A percentile compares a stretch with the other conserved stretches of the same genome.
These are phyloP conservation scores for Varroa destructor DNA, from an alignment of 1,140 invertebrate species.

Conservation along the genomic window DNA sequence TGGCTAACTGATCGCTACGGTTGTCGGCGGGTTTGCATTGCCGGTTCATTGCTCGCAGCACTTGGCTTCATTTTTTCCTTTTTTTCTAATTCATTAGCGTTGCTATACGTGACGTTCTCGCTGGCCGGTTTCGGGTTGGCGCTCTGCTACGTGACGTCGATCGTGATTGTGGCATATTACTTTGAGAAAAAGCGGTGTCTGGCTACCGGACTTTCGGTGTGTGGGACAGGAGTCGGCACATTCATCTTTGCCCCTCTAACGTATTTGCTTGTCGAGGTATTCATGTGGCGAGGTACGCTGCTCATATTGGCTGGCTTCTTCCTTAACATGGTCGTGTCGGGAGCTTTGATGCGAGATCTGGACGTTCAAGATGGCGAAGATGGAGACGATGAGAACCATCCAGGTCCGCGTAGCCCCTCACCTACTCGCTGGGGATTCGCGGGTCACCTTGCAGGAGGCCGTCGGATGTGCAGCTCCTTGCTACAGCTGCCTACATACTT, in stretches of 20 bases:
- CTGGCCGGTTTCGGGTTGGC: constrained; percentile 44
- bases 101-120: constrained; percentile 42
- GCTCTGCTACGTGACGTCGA: constrained; percentile 57
- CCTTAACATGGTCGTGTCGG: constrained; percentile 72
- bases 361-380: constrained; percentile 38
- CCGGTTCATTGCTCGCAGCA: constrained; percentile 59
- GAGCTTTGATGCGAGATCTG: constrained; percentile 64
- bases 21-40: constrained; percentile 61
- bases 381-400: constrained; percentile 28
- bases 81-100: constrained; percentile 38
- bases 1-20: constrained; percentile 73
- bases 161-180: constrained; percentile 88
- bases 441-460: constrained; percentile 31
- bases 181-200: constrained; percentile 81
- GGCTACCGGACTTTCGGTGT: constrained; percentile 81
- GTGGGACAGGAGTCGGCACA: constrained; percentile 65
- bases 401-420: background rate
- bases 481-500: constrained; percentile 68
- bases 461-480: constrained; percentile 57
- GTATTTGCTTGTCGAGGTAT: constrained; percentile 56
- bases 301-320: constrained; percentile 68
- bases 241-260: constrained; percentile 80
- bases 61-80: constrained; percentile 68
- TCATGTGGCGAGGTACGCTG: constrained; percentile 73
- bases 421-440: constrained; percentile 10